Evolutionary conservation across 2,113 vertebrate genomes (phyloP).

Genomic region (Grus americana): DNA sequence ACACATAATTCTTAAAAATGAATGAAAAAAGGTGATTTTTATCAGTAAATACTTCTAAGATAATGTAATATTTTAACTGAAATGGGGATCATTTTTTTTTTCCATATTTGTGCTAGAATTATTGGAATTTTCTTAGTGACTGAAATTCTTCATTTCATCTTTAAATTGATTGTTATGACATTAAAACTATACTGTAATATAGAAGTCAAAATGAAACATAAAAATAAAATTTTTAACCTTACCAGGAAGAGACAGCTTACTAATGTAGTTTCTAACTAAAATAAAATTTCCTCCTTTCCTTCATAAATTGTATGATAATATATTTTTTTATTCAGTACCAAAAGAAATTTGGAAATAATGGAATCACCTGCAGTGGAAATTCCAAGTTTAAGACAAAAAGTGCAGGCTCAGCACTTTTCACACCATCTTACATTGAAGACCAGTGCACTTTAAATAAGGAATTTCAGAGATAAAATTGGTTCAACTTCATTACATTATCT

Average conservation of each 20-base stretch:
- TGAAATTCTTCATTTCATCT: neutral
- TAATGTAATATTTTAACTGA: neutral
- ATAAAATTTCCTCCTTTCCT: neutral
- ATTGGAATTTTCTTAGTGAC: neutral
- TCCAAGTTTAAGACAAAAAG: neutral
- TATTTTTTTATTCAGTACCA: neutral
- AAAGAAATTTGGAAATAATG: neutral
- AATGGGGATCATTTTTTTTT: neutral
- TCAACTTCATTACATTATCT: neutral
- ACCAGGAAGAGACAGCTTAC: neutral
- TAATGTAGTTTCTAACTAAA: neutral
- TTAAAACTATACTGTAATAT: neutral
- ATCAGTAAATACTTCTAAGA: neutral
- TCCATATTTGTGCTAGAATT: neutral
- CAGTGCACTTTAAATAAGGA: neutral
- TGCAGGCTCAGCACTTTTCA: neutral
- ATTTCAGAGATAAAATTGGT: slow-evolving; percentile 11
- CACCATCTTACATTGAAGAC: neutral
- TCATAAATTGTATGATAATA: neutral
- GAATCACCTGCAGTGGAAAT: neutral
- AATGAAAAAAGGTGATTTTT: neutral
- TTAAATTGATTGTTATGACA: neutral
- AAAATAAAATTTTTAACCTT: neutral
- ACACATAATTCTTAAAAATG: neutral
- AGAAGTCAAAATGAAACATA: neutral